Evolutionary conservation across 2,113 vertebrate species (phyloP).

Genomic region (Ameiurus melas): DNA sequence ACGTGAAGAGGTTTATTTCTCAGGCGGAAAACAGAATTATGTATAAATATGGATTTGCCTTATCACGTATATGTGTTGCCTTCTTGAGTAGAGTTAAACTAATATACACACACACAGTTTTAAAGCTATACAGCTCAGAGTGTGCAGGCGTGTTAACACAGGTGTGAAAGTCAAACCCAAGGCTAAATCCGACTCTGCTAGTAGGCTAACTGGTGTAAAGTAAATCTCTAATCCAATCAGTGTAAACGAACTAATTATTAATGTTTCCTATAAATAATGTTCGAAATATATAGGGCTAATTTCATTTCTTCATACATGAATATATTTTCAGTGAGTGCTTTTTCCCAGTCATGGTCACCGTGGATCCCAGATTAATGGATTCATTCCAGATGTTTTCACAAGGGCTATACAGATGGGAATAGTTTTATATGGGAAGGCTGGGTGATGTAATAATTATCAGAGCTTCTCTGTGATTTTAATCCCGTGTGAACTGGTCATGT

Average conservation of each 20-base stretch:
- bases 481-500: no score
- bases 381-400: neutral
- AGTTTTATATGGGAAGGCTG: no score
- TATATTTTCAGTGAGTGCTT: no score
- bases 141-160: conserved; percentile 24
- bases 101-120: conserved; percentile 29
- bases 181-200: neutral
- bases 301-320: no score
- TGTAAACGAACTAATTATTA: no score
- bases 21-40: conserved; percentile 47
- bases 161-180: conserved; percentile 33
- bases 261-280: neutral
- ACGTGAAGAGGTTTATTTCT: conserved; percentile 40
- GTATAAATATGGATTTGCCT: conserved; percentile 49
- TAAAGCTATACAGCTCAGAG: conserved; percentile 32
- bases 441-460: no score
- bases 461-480: no score
- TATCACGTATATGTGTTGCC: conserved; percentile 49
- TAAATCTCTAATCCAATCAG: neutral
- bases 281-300: neutral
- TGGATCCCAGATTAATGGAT: neutral
- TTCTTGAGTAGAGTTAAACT: conserved; percentile 19
- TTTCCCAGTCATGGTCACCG: no score
- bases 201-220: neutral
- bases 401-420: no score